Conservation (phyloP, 2,113 vertebrate species). For the Otocyon megalotis region DNA sequence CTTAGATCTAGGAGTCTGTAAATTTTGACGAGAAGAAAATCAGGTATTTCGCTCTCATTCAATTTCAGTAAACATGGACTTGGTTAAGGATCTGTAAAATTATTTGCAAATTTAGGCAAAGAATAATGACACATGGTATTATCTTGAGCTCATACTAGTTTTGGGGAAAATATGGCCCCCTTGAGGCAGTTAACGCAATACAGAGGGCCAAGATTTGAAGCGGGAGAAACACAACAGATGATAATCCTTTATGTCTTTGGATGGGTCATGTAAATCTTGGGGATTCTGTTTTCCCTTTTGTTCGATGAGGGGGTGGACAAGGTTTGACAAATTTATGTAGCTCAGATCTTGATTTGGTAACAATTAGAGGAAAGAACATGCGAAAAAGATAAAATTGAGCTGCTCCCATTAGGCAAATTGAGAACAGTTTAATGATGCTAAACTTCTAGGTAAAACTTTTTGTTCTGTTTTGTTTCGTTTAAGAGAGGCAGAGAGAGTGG, state of each 20-base stretch:
- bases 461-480: not conserved
- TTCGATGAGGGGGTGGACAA: not conserved
- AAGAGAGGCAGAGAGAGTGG: not conserved
- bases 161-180: not conserved
- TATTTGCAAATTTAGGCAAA: not conserved
- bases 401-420: not conserved
- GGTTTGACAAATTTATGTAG: not conserved
- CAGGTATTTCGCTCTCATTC: not conserved
- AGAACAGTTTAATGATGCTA: not conserved
- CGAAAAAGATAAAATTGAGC: not conserved
- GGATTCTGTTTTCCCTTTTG: not conserved
- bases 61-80: not conserved
- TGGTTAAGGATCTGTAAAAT: not conserved
- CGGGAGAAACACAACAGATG: not conserved
- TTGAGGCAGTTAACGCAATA: not conserved
- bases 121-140: not conserved
- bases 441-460: not conserved
- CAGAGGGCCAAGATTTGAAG: not conserved
- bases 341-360: not conserved
- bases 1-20: not conserved
- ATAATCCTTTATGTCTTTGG: not conserved
- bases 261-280: not conserved
- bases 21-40: not conserved
- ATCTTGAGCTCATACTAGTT: not conserved
- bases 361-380: not conserved